Evolutionary conservation across 2,113 vertebrate genomes (phyloP).

Genomic region (Platycercus adscitus): DNA sequence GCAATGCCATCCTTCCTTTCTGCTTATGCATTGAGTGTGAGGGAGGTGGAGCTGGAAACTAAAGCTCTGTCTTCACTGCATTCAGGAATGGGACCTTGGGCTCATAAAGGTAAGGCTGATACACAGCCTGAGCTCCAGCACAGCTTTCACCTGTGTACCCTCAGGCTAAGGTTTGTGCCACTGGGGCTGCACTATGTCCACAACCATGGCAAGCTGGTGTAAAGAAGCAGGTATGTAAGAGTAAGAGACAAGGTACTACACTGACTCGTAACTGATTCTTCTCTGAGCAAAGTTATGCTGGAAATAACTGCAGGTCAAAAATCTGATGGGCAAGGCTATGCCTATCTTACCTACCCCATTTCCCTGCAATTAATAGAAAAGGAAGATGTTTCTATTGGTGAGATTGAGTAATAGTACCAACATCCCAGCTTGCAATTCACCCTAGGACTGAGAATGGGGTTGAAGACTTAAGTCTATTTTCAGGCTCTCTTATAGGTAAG

Average conservation of each 20-base stretch:
- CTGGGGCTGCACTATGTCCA: neutral
- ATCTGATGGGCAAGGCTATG: neutral
- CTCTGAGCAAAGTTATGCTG: neutral
- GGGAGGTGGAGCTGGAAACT: neutral
- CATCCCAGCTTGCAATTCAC: neutral
- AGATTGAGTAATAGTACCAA: neutral
- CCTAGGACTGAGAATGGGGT: neutral
- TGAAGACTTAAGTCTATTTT: neutral
- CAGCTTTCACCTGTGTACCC: neutral
- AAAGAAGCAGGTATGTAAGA: rapidly evolving
- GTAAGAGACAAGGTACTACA: neutral
- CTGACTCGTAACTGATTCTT: neutral
- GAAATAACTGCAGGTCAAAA: neutral
- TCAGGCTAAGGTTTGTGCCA: neutral
- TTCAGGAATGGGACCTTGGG: neutral
- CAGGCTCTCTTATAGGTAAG: neutral
- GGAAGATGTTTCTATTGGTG: neutral
- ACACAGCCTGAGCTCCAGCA: neutral
- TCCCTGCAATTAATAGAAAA: neutral
- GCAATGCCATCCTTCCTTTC: neutral
- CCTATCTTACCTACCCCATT: neutral
- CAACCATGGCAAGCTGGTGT: neutral
- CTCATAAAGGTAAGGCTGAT: neutral
- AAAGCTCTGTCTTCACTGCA: neutral
- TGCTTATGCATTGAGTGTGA: neutral